Base-by-base conservation (phyloP, 1,140 invertebrate species). In the Macrosteles quadrilineatus region DNA sequence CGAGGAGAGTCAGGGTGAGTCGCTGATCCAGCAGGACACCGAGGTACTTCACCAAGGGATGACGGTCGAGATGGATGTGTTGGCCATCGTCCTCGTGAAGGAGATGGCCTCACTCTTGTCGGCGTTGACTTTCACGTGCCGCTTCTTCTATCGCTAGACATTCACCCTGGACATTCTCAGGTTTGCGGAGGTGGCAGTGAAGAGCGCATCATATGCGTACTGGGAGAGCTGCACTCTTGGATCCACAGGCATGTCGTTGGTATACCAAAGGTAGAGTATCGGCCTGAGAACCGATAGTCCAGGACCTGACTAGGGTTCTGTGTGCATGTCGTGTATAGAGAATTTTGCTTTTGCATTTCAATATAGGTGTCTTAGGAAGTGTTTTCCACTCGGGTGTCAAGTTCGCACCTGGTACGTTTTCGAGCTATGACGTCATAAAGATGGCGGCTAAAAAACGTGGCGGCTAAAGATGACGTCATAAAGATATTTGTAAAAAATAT, bases 171-270 rank as follows among this genome's bases (percentile, higher is more conserved):
- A 6, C n/a, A 19, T 19, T 4, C 6, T 4, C 4, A 19, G 17
- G 47, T 53, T 53, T 9, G 47, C 47, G n/a, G 47, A 53, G 6
- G n/a, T 53, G 47, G 17, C 17, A 53, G 17, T 19, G 47, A 53
- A 53, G 4, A 53, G 4, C 21, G 62, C 68, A 31, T 72, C 71
- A 25, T 72, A 57, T 6, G 36, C 27, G 50, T 45, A 72, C 17
- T 50, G 43, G n/a, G 27, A 67, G 47, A 57, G n/a, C 36, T 47
- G 31, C 1, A 50, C 21, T 14, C 53, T 67, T 4, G 30, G 0
- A 21, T 45, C 31, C 23, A 29, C 66, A 27, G 59, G 62, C 6
- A 70, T 21, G 30, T 72, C 36, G 17, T 70, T 21, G 9, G 63
- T 70, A 25, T 55, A 64, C 30, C 62, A 25, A 30, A 47, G 40